Evolutionary conservation across 2,888 invertebrate genomes (phyloP), one percentile per base, ranked within the genome.

Genomic region (Eristalis tenax): DNA sequence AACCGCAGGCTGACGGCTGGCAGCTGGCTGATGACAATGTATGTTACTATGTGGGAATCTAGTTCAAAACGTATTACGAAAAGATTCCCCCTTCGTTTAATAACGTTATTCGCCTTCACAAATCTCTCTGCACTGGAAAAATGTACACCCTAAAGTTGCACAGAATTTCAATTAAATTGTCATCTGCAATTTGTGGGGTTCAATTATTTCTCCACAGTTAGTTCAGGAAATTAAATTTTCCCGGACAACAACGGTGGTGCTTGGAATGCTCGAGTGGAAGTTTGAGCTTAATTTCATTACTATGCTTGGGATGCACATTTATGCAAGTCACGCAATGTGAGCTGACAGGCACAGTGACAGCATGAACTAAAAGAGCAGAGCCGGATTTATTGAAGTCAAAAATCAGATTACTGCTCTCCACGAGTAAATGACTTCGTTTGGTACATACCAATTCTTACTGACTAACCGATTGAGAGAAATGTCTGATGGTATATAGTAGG

Each of bases 131-230:
- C n/a, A 50, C n/a, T n/a, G 43, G 43, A 50, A 50, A 26, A 59
- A n/a, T 15, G 43, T 35, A 68, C n/a, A 73, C 32, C 76, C 38
- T 26, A 43, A 75, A 83, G 68, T 71, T 83, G 76, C 50, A 87
- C 68, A 69, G 73, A 83, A 87, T 87, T 87, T 87, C 83, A 87
- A 79, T 87, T 87, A 87, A 83, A 87, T 87, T 87, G 83, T 83
- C 87, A 83, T 87, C 87, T 87, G 83, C 87, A 87, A 87, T 87
- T 87, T 87, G 79, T 80, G 83, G 28, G 69, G 83, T 87, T 87
- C 87, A 83, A 87, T 87, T 87, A 87, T 80, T 71, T 80, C 77
- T 69, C 76, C 59, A 65, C 83, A 87, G 87, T 73, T 68, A 87
- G 87, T 76, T 73, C 50, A 43, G 68, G 79, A 74, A 87, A 87